Conservation (phyloP, 2,888 invertebrate species). For the Mythimna vitellina region DNA sequence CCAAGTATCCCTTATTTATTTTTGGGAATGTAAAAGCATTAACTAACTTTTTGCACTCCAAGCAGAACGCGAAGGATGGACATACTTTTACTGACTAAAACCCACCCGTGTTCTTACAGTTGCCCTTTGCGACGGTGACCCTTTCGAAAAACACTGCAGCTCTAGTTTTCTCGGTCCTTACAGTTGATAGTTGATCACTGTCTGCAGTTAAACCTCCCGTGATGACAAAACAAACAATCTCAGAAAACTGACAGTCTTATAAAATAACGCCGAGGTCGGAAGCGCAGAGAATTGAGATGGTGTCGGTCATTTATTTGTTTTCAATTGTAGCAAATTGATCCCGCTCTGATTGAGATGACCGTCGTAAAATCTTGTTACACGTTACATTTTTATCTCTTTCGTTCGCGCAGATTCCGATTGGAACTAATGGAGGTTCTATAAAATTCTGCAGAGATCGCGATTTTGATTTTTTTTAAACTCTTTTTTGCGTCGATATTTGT, state of each 20-base stretch:
- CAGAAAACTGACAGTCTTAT: constrained; percentile 33
- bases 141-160: too few relatives aligned
- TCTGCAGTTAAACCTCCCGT: not conserved
- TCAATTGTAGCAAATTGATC: constrained; percentile 84
- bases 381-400: constrained; percentile 73
- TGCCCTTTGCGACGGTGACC: too few relatives aligned
- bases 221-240: constrained; percentile 27
- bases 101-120: too few relatives aligned
- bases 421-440: constrained; percentile 66
- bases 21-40: too few relatives aligned
- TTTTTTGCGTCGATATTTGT: constrained; percentile 51
- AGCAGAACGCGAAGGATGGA: too few relatives aligned
- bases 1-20: not conserved
- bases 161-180: not conserved
- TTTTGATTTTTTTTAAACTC: constrained; percentile 53
- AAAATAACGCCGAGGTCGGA: constrained; percentile 58
- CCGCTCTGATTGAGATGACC: constrained; percentile 81
- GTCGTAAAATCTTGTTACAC: constrained; percentile 77
- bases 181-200: not conserved
- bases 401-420: constrained; percentile 62
- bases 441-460: constrained; percentile 56
- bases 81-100: too few relatives aligned
- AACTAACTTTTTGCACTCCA: too few relatives aligned
- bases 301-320: constrained; percentile 82
- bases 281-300: constrained; percentile 71